phyloP scores from a whole-genome alignment of 1,140 invertebrate genomes.

The Drosophila kikkawai region DNA sequence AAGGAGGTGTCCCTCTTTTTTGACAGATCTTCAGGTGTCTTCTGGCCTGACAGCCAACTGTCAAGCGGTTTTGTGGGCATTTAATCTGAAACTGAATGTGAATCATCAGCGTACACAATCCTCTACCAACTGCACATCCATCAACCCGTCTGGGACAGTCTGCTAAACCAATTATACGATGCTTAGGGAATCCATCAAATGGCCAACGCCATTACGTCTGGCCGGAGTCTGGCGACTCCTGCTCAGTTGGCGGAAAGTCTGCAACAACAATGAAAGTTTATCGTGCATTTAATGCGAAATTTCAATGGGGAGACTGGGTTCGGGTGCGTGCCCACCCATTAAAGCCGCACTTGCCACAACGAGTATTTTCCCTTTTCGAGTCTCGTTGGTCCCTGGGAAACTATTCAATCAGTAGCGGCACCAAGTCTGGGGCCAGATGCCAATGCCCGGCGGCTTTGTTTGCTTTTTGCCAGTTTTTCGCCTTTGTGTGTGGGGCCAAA shows the following conservation, averaged over 20 bases:
- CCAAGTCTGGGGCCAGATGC: slow-evolving; percentile 53
- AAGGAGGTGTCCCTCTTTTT: background rate
- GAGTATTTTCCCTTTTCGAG: background rate
- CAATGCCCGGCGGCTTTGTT: slow-evolving; percentile 78
- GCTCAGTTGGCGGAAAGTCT: slow-evolving; percentile 10
- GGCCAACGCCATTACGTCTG: slow-evolving; percentile 29
- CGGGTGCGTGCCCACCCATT: slow-evolving; percentile 33
- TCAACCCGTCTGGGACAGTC: slow-evolving; percentile 20
- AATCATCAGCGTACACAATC: slow-evolving; percentile 7
- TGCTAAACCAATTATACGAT: slow-evolving; percentile 47
- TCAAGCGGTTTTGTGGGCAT: slow-evolving; percentile 46
- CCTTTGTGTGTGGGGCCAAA: slow-evolving; percentile 27
- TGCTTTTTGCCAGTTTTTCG: slow-evolving; percentile 62
- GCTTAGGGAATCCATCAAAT: slow-evolving; percentile 56
- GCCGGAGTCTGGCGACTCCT: slow-evolving; percentile 34
- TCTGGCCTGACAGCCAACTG: slow-evolving; percentile 33
- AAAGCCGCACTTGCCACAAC: slow-evolving; percentile 27
- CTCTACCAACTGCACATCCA: slow-evolving; percentile 23
- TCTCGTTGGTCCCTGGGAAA: slow-evolving; percentile 6
- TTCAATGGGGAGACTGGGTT: slow-evolving; percentile 20
- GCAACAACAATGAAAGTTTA: slow-evolving; percentile 69
- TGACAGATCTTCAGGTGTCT: slow-evolving; percentile 45
- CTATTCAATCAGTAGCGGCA: slow-evolving; percentile 46
- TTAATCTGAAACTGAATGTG: slow-evolving; percentile 33
- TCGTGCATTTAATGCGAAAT: slow-evolving; percentile 63